Evolutionary conservation across 2,113 vertebrate genomes (phyloP), one percentile per base, ranked within the genome.

Genomic region (Hiodon tergisus): DNA sequence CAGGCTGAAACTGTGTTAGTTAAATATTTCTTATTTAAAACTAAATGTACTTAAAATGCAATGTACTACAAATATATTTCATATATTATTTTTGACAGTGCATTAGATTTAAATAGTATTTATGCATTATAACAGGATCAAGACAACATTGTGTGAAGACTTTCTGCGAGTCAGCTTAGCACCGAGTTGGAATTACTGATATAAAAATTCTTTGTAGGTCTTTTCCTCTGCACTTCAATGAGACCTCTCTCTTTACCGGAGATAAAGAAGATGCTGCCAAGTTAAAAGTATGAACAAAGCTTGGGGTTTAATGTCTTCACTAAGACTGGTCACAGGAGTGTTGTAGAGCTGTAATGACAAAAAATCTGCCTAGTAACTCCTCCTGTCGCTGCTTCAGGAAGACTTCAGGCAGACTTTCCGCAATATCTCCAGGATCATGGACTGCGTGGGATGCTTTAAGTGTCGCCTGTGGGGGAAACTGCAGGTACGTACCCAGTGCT

Each of bases 371-470:
- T 14, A 69, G 54, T 65, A 13, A 75, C 70, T 76, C 52, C 8
- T n/a, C 70, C 5, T 75, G 7, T 57, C 57, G 63, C 50, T 60
- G 53, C 16, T 3, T 58, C 81, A 98, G 96, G 94, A 96, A 81
- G 95, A 98, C 69, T 90, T 98, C 13, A 87, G 93, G 69, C 85
- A 91, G 4, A 93, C 96, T 76, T 98, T 98, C 53, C 92, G 91
- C 85, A 98, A 98, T 70, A 98, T 98, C 85, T 96, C 96, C 2
- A 94, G 87, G 85, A 98, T 98, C 76, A 98, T 98, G 95, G 96
- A 97, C 82, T 98, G 95, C 0, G 94, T 98, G 14, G 96, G 93
- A 73, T 98, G 96, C 87, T 92, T 96, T 78, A 98, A 98, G 72
- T 98, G 96, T 71, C 91, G 96, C 4, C 89, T 98, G 8, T 98